Evolutionary conservation across 2,113 vertebrate genomes (phyloP).

Genomic region (Rhinoptilus africanus): DNA sequence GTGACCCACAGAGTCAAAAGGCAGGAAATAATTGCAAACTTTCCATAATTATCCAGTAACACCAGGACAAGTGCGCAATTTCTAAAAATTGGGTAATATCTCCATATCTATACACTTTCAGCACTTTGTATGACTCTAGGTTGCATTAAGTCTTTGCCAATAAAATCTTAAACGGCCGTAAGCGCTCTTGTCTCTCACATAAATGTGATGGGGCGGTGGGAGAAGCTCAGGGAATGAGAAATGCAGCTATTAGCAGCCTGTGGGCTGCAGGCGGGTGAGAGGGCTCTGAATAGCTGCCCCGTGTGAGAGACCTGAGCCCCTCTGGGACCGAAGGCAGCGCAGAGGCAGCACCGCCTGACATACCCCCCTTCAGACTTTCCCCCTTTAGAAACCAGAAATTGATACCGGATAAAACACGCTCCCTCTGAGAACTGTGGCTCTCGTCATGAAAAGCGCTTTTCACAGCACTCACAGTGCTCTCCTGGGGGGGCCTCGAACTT

Average conservation of each 20-base stretch:
- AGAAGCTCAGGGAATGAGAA: neutral
- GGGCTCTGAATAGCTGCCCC: neutral
- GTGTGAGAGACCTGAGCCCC: neutral
- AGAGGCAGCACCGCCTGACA: neutral
- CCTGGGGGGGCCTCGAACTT: neutral
- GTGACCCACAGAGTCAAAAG: neutral
- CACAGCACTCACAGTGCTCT: neutral
- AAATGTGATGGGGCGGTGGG: neutral
- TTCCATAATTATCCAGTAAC: neutral
- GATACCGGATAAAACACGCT: neutral
- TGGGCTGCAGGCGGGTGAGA: neutral
- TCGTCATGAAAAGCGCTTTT: slow-evolving; percentile 31
- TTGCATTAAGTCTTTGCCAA: neutral
- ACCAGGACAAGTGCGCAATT: neutral
- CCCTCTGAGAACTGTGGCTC: neutral
- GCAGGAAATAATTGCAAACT: neutral
- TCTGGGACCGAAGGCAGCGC: neutral
- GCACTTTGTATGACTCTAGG: neutral
- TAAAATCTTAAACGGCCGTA: neutral
- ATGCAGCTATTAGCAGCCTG: neutral
- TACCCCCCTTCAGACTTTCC: neutral
- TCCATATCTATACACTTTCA: neutral
- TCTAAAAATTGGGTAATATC: neutral
- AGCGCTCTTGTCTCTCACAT: neutral
- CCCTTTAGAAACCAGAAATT: neutral